Evolutionary conservation across 2,113 vertebrate genomes (phyloP).

Genomic region (Rhinogobius similis): DNA sequence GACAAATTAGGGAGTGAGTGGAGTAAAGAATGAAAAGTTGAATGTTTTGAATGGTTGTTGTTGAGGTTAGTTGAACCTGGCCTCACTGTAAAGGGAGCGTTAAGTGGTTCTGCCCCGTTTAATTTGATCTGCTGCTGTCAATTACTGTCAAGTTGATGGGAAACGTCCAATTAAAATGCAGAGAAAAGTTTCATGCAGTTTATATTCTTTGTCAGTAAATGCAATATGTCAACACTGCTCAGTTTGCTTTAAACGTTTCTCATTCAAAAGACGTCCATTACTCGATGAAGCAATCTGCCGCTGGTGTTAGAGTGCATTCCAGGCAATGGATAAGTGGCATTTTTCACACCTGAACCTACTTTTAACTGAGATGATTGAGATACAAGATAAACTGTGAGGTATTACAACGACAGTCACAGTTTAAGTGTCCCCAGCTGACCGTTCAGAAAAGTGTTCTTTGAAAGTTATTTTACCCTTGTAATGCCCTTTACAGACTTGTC

Average conservation of each 20-base stretch:
- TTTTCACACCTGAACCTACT: too few relatives aligned
- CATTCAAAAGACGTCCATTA: neutral
- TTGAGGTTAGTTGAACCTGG: neutral
- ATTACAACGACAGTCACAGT: too few relatives aligned
- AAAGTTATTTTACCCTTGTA: too few relatives aligned
- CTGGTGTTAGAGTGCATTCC: too few relatives aligned
- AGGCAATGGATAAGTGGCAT: too few relatives aligned
- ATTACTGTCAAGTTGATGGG: neutral
- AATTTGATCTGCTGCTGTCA: constrained; percentile 5
- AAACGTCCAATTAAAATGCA: neutral
- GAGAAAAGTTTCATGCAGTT: neutral
- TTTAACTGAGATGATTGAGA: too few relatives aligned
- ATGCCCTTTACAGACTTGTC: too few relatives aligned
- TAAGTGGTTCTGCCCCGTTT: neutral
- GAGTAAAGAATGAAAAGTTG: neutral
- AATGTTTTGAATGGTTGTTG: constrained; percentile 25
- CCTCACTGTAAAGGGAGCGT: neutral
- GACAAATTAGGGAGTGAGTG: constrained; percentile 13
- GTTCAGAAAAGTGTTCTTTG: too few relatives aligned
- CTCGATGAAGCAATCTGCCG: neutral
- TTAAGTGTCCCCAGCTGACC: too few relatives aligned
- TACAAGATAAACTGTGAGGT: too few relatives aligned
- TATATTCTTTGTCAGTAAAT: neutral
- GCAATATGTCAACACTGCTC: neutral
- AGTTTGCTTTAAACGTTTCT: neutral